Evolutionary conservation across 2,888 invertebrate genomes (phyloP), one percentile per base, ranked within the genome.

Genomic region (Atrina japonica): DNA sequence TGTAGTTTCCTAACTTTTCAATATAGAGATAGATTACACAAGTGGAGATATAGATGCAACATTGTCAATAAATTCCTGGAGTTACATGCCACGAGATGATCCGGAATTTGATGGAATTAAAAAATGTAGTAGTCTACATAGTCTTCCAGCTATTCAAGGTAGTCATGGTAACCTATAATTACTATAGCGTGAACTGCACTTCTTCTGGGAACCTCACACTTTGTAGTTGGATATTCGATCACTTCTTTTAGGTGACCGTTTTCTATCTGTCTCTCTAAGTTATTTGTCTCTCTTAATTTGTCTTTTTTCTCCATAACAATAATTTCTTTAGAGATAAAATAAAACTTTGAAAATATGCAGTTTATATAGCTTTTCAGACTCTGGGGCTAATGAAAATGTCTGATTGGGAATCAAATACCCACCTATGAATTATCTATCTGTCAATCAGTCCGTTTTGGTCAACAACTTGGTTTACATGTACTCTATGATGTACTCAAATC

Each of bases 11-110:
- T 7, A 35, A 5, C 35, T 35, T 56, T 25, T 18, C 53, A 23
- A 35, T 52, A 43, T 72, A 82, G 83, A 84, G 56, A 81, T 83
- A 43, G 83, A 82, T 66, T 75, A 75, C 58, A 79, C 77, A 1
- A 75, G 70, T 56, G 81, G 83, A 5, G 85, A 86, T 66, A 82
- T 85, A 47, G 84, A 84, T 64, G 82, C 85, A 14, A 83, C 81
- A 11, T 64, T 80, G 73, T 85, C 86, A 25, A 84, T 85, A 16
- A 82, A 78, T 64, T 82, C 82, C 63, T 83, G 83, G 84, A 83
- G 83, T 56, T 86, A 84, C 66, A 14, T 63, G 21, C 63, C 71
- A 1, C 56, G 63, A 14, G 71, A 72, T 43, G 71, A 72, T 41
- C 52, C 71, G 9, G 71, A 72, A 43, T 58, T 69, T 40, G 52